Evolutionary conservation across 2,797 vertebrate species (phyloP).

Genomic region (Phrynocephalus vlangalii): DNA sequence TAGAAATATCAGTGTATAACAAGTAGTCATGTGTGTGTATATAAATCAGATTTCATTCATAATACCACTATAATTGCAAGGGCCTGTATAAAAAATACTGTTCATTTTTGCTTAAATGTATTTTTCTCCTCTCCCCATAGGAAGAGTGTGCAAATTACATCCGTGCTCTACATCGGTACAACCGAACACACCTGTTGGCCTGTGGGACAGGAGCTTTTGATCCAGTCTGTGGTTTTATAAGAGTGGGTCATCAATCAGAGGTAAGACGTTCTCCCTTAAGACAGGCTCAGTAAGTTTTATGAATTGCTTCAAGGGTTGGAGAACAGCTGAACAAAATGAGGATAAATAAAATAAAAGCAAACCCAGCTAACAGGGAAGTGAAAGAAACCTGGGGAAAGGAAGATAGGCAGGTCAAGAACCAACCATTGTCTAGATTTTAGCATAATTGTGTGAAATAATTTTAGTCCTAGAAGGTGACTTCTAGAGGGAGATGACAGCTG

Average conservation of each 20-base stretch:
- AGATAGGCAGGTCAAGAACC: no score
- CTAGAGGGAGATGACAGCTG: no score
- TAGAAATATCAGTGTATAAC: neutral
- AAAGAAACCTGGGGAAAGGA: no score
- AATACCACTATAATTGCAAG: neutral
- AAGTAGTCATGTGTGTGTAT: neutral
- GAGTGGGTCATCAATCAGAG: slow-evolving; percentile 86
- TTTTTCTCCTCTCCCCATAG: slow-evolving; percentile 71
- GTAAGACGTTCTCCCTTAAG: slow-evolving; percentile 75
- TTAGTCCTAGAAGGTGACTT: no score
- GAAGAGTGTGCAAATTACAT: slow-evolving; percentile 95
- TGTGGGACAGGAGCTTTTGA: slow-evolving; percentile 96
- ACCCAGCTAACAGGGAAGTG: no score
- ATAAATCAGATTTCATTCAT: neutral
- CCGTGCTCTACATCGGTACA: slow-evolving; percentile 91
- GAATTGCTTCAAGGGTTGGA: neutral
- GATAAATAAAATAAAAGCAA: no score
- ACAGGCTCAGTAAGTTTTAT: neutral
- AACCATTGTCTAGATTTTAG: no score
- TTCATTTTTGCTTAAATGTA: neutral
- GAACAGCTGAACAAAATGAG: no score
- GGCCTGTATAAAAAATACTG: neutral
- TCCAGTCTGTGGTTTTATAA: slow-evolving; percentile 86
- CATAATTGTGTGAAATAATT: no score
- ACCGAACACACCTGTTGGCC: slow-evolving; percentile 90